phyloP scores from a whole-genome alignment of 2,797 vertebrate species.

The Tenualosa ilisha region DNA sequence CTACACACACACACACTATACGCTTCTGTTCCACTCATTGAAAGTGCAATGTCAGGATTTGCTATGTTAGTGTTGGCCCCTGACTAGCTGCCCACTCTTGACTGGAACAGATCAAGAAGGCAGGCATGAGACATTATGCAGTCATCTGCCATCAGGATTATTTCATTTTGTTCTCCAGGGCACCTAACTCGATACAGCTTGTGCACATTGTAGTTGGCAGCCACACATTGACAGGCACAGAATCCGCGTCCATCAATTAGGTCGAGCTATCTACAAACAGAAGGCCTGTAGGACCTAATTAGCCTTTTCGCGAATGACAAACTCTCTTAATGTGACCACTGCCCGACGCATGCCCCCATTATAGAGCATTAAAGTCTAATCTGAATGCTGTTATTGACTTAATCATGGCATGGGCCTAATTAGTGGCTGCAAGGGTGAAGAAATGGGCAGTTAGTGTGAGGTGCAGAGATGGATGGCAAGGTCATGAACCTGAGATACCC shows the following conservation, averaged over 20 bases:
- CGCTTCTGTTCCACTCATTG: no score
- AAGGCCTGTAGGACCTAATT: conserved; percentile 62
- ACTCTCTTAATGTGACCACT: conserved; percentile 50
- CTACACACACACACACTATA: background rate
- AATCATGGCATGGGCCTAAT: conserved; percentile 71
- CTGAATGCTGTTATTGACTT: conserved; percentile 74
- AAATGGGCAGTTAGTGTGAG: conserved; percentile 41
- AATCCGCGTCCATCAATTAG: conserved; percentile 64
- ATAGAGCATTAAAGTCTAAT: conserved; percentile 73
- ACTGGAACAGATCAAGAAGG: background rate
- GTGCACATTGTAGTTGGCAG: background rate
- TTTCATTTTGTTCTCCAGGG: background rate
- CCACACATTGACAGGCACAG: background rate
- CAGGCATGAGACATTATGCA: background rate
- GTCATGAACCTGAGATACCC: conserved; percentile 54
- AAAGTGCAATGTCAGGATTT: background rate
- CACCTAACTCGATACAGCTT: background rate
- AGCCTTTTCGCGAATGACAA: conserved; percentile 55
- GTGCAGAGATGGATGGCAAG: conserved; percentile 29
- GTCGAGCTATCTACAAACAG: conserved; percentile 69
- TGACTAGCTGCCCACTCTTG: background rate
- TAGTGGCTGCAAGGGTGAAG: conserved; percentile 62
- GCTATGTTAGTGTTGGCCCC: background rate
- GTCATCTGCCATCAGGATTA: background rate
- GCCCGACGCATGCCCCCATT: conserved; percentile 72